A percentile compares a stretch with the other conserved stretches of the same genome.
Conservation (phyloP, 2,113 vertebrate genomes). For the Oxyura jamaicensis region DNA sequence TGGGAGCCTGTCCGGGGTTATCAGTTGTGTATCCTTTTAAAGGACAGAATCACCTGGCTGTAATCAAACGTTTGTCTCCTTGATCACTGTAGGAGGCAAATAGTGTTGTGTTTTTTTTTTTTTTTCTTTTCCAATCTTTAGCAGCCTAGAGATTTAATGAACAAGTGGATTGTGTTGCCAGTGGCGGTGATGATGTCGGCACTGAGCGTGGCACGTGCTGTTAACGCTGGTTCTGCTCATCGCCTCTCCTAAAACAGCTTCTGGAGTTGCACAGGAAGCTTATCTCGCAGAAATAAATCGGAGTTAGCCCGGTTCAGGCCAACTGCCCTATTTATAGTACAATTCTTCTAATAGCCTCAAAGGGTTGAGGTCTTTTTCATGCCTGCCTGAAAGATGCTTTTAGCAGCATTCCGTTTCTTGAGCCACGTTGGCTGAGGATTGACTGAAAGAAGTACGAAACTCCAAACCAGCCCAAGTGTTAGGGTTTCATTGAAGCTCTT, state of each 20-base stretch:
- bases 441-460: background rate
- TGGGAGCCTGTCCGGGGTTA: background rate
- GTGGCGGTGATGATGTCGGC: background rate
- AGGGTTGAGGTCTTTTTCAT: background rate
- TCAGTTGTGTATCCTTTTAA: background rate
- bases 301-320: background rate
- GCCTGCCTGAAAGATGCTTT: background rate
- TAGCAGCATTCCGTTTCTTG: background rate
- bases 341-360: background rate
- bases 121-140: background rate
- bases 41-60: background rate
- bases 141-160: background rate
- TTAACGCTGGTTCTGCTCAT: background rate
- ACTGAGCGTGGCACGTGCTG: background rate
- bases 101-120: too few species aligned
- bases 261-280: background rate
- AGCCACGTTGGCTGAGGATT: background rate
- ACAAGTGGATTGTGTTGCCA: background rate
- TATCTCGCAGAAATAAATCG: background rate
- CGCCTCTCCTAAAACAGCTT: background rate
- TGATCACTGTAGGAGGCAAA: background rate
- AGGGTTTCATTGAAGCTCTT: background rate
- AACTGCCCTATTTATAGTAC: background rate
- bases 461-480: background rate
- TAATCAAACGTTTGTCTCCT: background rate